These are phyloP conservation scores for Nymphalis c-album DNA, from an alignment of 2,888 invertebrate genomes.

Conservation along the genomic window DNA sequence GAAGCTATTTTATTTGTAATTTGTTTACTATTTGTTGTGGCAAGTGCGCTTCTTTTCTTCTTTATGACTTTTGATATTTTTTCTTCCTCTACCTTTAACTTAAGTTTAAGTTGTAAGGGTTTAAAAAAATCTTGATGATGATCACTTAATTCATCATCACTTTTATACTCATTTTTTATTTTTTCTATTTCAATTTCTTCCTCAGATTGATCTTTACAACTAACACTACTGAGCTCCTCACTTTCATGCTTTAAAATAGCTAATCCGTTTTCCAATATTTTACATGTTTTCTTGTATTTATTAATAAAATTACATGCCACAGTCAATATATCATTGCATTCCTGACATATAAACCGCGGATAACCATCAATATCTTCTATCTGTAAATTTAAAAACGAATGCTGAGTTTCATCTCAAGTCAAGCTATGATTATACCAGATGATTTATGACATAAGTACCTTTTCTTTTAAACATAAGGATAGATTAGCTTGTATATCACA, in stretches of 20 bases:
- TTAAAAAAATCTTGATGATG: slow-evolving; percentile 25
- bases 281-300: slow-evolving; percentile 58
- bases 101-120: slow-evolving; percentile 18
- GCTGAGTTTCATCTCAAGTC: background rate
- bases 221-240: slow-evolving; percentile 36
- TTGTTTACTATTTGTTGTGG: slow-evolving; percentile 36
- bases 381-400: slow-evolving; percentile 48
- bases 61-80: slow-evolving; percentile 21
- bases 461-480: slow-evolving; percentile 58
- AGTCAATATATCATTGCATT: slow-evolving; percentile 58
- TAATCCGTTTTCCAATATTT: slow-evolving; percentile 55
- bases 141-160: slow-evolving; percentile 31
- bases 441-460: slow-evolving; percentile 46
- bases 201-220: slow-evolving; percentile 40
- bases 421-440: background rate
- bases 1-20: slow-evolving; percentile 60
- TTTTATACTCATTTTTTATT: slow-evolving; percentile 50
- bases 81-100: slow-evolving; percentile 37
- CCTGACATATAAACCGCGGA: slow-evolving; percentile 62
- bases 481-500: slow-evolving; percentile 53
- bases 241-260: slow-evolving; percentile 55
- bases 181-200: slow-evolving; percentile 46
- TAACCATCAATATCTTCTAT: slow-evolving; percentile 66
- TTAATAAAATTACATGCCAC: slow-evolving; percentile 57
- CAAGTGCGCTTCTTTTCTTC: slow-evolving; percentile 38